These are phyloP conservation scores for Nixonia krombeini DNA, from an alignment of 1,140 invertebrate genomes.

Conservation along the genomic window DNA sequence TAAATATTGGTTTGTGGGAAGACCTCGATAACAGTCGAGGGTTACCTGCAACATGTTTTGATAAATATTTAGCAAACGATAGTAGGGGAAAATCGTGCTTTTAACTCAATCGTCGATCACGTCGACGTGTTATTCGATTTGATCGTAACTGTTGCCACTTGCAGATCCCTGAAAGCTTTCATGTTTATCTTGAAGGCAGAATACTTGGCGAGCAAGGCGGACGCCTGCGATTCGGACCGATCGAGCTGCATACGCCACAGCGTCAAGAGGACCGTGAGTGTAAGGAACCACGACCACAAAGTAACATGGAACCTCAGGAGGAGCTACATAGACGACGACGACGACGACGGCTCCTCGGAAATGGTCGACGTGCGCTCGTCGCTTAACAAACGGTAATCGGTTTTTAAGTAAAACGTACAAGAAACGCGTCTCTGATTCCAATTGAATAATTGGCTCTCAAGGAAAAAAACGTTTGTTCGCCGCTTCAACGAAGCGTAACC, in stretches of 20 bases:
- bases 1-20: too few relatives aligned
- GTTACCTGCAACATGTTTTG: too few relatives aligned
- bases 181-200: conserved; percentile 63
- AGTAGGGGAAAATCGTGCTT: too few relatives aligned
- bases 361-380: conserved; percentile 55
- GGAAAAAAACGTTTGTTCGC: too few relatives aligned
- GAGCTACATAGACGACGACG: conserved; percentile 56
- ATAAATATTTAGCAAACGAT: too few relatives aligned
- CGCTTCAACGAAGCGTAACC: too few relatives aligned
- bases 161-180: conserved; percentile 63
- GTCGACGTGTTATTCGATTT: too few relatives aligned
- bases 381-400: conserved; percentile 54
- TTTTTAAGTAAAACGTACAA: not conserved
- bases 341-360: conserved; percentile 8
- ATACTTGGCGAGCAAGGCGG: conserved; percentile 53
- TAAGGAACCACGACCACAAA: conserved; percentile 15
- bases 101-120: too few relatives aligned
- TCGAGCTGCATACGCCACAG: conserved; percentile 29
- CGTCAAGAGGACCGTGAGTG: conserved; percentile 36
- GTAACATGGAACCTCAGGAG: conserved; percentile 47
- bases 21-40: too few relatives aligned
- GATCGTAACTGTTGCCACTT: too few relatives aligned
- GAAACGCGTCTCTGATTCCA: too few relatives aligned
- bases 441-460: too few relatives aligned
- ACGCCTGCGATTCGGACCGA: conserved; percentile 49